Conservation (phyloP, 2,888 invertebrate species). For the Drosophila conformis region DNA sequence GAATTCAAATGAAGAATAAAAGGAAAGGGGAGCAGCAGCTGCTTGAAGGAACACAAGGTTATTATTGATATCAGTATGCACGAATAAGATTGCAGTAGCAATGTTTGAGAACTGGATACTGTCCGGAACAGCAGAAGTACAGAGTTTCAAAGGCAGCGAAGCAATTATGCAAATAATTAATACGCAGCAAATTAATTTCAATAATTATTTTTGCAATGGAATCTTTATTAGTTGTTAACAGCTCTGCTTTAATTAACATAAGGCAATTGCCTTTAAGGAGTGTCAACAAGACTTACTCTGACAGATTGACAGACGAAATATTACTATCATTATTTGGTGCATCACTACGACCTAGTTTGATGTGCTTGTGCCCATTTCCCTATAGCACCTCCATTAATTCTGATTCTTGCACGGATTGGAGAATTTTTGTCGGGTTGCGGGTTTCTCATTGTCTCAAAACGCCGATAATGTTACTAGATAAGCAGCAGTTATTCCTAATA, state of each 20-base stretch:
- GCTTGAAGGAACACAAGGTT: slow-evolving; percentile 52
- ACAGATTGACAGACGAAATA: background rate
- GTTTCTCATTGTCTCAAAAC: too few relatives aligned
- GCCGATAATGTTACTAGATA: too few relatives aligned
- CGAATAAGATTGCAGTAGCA: slow-evolving; percentile 19
- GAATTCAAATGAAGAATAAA: slow-evolving; percentile 38
- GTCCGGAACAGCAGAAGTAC: background rate
- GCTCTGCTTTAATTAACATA: background rate
- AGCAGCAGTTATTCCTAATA: too few relatives aligned
- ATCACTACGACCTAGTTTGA: too few relatives aligned
- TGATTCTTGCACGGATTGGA: too few relatives aligned
- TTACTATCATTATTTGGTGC: too few relatives aligned
- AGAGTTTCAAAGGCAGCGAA: background rate
- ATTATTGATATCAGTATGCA: slow-evolving; percentile 51
- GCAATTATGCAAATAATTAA: background rate
- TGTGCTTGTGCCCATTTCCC: too few relatives aligned
- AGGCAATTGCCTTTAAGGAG: too few relatives aligned
- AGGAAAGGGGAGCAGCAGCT: slow-evolving; percentile 46
- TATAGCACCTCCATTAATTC: too few relatives aligned
- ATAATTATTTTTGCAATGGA: background rate
- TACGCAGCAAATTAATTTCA: background rate
- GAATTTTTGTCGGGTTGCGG: too few relatives aligned
- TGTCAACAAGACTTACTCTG: background rate
- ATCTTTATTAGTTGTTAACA: background rate
- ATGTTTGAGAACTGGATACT: slow-evolving; percentile 5